Evolutionary conservation across 2,113 vertebrate species (phyloP).

Genomic region (Podilymbus podiceps): DNA sequence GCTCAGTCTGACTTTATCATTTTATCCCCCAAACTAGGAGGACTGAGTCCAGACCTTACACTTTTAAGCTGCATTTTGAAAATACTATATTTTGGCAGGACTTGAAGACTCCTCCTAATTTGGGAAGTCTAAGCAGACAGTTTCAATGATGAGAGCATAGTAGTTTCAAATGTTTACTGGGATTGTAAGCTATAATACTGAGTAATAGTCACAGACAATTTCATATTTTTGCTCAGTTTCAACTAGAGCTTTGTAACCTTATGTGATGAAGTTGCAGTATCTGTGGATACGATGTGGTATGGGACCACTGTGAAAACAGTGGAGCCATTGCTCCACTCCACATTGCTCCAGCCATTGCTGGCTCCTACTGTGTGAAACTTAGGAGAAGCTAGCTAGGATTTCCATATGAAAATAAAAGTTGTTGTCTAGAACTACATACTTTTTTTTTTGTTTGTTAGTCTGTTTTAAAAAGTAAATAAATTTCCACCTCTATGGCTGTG

Average conservation of each 20-base stretch:
- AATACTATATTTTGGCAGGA: not conserved
- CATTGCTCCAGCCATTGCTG: too few relatives aligned
- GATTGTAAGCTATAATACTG: not conserved
- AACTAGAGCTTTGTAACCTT: not conserved
- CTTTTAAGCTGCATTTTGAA: not conserved
- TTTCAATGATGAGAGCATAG: not conserved
- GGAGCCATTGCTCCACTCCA: too few relatives aligned
- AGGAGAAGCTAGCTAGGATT: not conserved
- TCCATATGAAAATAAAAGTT: not conserved
- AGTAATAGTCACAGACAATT: not conserved
- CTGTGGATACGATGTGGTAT: too few relatives aligned
- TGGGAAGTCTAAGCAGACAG: not conserved
- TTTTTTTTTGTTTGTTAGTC: not conserved
- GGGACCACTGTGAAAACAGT: fast-evolving
- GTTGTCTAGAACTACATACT: not conserved
- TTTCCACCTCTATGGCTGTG: not conserved
- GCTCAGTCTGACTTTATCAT: not conserved
- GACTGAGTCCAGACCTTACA: not conserved
- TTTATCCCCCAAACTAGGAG: not conserved
- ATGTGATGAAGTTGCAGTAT: not conserved
- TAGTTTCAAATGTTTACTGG: not conserved
- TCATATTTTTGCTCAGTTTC: not conserved
- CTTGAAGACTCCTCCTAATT: not conserved
- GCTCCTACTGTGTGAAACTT: not conserved
- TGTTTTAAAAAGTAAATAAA: not conserved